Base-by-base conservation (phyloP, 2,113 vertebrate species). In the Octodon degus region DNA sequence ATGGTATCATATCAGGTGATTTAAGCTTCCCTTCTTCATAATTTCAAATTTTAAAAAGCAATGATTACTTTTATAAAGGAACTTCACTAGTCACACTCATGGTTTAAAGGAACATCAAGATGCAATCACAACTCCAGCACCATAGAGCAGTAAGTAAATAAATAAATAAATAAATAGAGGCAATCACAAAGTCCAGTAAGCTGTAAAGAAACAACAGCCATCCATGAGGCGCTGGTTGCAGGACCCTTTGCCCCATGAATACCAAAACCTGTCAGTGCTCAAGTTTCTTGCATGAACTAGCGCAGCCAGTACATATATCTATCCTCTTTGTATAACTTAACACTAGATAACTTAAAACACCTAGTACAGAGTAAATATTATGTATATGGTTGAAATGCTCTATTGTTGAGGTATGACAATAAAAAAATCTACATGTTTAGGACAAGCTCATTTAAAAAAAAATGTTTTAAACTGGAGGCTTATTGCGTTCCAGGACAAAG, bases 1-100 rank as follows among this genome's bases (percentile, higher is more conserved):
- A 96, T 84, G 30, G 80, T 6, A 81, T 74, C 62, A 83, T 20
- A 87, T n/a, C 27, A 80, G 17, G 34, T 93, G 16, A 93, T 25
- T 82, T 32, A 65, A 84, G 37, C 40, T 84, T 10, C 34, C 85
- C 58, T 93, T 62, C 62, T 40, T 80, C 24, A 67, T 8, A 74
- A 22, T 90, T 97, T 90, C 67, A 92, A 97, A 93, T 72, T 60
- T 80, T 93, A 34, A 93, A 86, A 77, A 90, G 74, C 25, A 83
- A 86, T 6, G 12, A 70, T 7, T 4, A 37, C 12, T 65, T 67
- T 47, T 89, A 82, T 43, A 90, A 90, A 93, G 86, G 55, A 94
- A 55, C 34, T 47, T 96, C 84, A 91, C n/a, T n/a, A 40, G 55
- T 84, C 76, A 88, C 70, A 63, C 20, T 58, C 5, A 58, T 47